A percentile compares a stretch with the other conserved stretches of the same genome.
These are phyloP conservation scores for Dromas ardeola DNA, from an alignment of 2,113 vertebrate genomes.

Conservation along the genomic window DNA sequence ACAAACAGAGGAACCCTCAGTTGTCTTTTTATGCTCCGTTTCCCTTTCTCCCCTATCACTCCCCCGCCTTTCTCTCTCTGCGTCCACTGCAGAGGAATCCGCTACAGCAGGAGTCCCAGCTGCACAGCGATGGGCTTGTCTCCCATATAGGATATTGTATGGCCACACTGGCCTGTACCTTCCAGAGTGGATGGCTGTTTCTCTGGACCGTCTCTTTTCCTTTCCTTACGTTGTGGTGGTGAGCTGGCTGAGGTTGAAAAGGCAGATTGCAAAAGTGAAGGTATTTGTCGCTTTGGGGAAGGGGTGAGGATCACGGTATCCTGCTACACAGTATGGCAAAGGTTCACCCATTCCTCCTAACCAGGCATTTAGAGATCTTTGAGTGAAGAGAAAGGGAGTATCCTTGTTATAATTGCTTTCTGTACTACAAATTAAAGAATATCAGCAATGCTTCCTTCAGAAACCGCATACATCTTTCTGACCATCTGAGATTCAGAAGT, in stretches of 20 bases:
- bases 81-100: not conserved
- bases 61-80: not conserved
- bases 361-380: not conserved
- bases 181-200: not conserved
- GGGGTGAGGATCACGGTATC: not conserved
- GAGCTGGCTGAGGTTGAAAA: not conserved
- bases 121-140: not conserved
- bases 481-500: not conserved
- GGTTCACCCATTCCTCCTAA: not conserved
- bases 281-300: not conserved
- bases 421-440: not conserved
- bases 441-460: not conserved
- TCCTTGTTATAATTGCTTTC: not conserved
- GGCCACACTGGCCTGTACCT: not conserved
- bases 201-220: not conserved
- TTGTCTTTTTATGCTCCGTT: conserved; percentile 52
- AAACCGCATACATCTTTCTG: not conserved
- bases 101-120: not conserved
- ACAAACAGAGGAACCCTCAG: conserved; percentile 5
- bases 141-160: not conserved
- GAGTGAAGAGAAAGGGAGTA: not conserved
- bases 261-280: not conserved
- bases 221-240: not conserved
- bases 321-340: not conserved
- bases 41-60: not conserved